Percentiles rank a stretch among this genome's conserved stretches.
Evolutionary conservation across 2,888 invertebrate genomes (phyloP).

Genomic region (Phrixothrix hirtus): DNA sequence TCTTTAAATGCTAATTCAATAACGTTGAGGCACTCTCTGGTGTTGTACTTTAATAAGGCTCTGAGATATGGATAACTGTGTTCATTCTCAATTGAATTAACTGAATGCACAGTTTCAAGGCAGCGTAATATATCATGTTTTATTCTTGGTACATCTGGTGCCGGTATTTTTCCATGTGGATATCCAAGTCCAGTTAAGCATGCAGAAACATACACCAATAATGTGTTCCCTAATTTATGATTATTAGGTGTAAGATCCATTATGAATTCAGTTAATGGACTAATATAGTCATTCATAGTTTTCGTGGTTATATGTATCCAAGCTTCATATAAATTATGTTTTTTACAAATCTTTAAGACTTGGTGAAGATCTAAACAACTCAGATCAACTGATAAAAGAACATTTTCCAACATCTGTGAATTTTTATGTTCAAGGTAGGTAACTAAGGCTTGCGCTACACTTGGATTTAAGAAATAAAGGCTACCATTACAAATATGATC

Average conservation of each 20-base stretch:
- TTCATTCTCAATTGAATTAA: conserved; percentile 64
- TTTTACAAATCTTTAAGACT: conserved; percentile 60
- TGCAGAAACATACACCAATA: conserved; percentile 84
- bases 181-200: conserved; percentile 86
- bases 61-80: conserved; percentile 72
- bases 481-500: conserved; percentile 70
- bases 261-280: conserved; percentile 71
- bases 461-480: conserved; percentile 66
- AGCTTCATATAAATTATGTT: conserved; percentile 68
- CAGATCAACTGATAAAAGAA: conserved; percentile 74
- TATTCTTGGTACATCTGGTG: conserved; percentile 65
- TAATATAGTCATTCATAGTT: conserved; percentile 74
- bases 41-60: conserved; percentile 78
- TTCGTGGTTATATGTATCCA: conserved; percentile 77
- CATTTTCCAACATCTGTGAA: conserved; percentile 66
- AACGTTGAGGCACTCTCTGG: conserved; percentile 83
- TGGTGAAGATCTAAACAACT: conserved; percentile 78
- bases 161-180: conserved; percentile 73
- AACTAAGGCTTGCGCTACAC: conserved; percentile 73
- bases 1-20: conserved; percentile 84
- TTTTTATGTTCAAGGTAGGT: conserved; percentile 66
- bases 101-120: conserved; percentile 70
- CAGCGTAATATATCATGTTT: conserved; percentile 75
- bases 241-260: conserved; percentile 58
- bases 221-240: conserved; percentile 74